Percentiles rank a stretch among this genome's conserved stretches.
Conservation (phyloP, 2,113 vertebrate genomes). For the Procavia capensis region DNA sequence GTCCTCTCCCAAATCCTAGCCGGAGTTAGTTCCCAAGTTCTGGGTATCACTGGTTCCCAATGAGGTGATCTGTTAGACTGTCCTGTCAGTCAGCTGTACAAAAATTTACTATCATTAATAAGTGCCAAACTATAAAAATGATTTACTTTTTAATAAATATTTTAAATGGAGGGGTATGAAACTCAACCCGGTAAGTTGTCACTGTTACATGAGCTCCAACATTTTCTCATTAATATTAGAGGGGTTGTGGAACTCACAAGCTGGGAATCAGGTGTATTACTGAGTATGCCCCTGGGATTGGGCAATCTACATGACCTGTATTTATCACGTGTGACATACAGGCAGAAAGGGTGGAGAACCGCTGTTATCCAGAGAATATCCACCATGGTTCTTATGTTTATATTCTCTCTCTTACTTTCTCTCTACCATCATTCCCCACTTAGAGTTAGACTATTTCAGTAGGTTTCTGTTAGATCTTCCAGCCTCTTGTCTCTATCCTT, state of each 20-base stretch:
- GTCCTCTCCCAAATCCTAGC: neutral
- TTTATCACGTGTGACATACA: neutral
- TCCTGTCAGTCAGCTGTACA: slow-evolving; percentile 14
- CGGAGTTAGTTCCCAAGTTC: neutral
- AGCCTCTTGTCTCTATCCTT: neutral
- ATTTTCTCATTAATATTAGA: slow-evolving; percentile 10
- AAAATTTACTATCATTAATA: slow-evolving; percentile 44
- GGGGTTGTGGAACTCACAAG: neutral
- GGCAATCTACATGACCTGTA: neutral
- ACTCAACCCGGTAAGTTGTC: slow-evolving; percentile 40
- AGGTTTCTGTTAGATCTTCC: neutral
- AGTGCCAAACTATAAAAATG: slow-evolving; percentile 7
- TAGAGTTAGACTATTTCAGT: neutral
- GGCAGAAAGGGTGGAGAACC: neutral
- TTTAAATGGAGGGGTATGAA: slow-evolving; percentile 35
- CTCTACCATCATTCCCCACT: neutral
- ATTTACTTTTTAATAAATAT: slow-evolving; percentile 51
- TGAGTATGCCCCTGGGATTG: neutral
- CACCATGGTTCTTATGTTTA: neutral
- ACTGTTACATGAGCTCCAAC: neutral
- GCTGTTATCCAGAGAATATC: neutral
- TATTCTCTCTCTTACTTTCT: neutral
- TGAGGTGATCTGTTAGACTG: neutral
- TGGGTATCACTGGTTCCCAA: neutral
- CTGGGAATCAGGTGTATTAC: neutral